These are phyloP conservation scores for Amblyjoppa proteus DNA, from an alignment of 2,888 invertebrate genomes.

Conservation along the genomic window DNA sequence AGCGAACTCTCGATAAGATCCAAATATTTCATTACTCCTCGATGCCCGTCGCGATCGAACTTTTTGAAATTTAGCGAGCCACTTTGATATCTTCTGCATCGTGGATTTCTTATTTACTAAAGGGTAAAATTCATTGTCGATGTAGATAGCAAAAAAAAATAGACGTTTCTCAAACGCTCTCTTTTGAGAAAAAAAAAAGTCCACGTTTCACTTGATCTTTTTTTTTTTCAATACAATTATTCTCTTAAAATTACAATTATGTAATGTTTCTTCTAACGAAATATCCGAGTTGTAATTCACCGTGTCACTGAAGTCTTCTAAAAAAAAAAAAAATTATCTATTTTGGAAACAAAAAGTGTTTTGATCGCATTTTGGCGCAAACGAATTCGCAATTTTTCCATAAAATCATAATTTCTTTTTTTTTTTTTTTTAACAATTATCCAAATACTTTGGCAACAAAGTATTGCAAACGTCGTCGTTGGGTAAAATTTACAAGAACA, in stretches of 20 bases:
- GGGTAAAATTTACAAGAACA: background rate
- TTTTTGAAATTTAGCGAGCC: slow-evolving; percentile 12
- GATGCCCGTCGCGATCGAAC: slow-evolving; percentile 47
- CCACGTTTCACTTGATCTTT: background rate
- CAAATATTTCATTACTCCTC: slow-evolving; percentile 56
- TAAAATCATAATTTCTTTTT: background rate
- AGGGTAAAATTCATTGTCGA: background rate
- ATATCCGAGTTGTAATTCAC: background rate
- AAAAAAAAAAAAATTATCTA: background rate
- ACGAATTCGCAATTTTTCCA: background rate
- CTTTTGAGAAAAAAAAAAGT: background rate
- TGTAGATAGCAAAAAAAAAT: background rate
- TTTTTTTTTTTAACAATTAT: background rate
- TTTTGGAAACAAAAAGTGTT: background rate
- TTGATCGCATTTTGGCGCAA: background rate
- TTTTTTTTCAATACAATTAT: background rate
- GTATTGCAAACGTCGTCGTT: background rate
- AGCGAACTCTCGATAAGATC: slow-evolving; percentile 46
- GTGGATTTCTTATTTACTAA: too few species aligned
- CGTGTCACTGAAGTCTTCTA: background rate
- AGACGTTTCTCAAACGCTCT: background rate
- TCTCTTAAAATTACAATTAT: background rate
- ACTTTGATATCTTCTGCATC: background rate
- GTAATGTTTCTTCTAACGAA: background rate
- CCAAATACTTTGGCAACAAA: background rate